phyloP scores from a whole-genome alignment of 2,113 vertebrate species.

The Phalacrocorax aristotelis region DNA sequence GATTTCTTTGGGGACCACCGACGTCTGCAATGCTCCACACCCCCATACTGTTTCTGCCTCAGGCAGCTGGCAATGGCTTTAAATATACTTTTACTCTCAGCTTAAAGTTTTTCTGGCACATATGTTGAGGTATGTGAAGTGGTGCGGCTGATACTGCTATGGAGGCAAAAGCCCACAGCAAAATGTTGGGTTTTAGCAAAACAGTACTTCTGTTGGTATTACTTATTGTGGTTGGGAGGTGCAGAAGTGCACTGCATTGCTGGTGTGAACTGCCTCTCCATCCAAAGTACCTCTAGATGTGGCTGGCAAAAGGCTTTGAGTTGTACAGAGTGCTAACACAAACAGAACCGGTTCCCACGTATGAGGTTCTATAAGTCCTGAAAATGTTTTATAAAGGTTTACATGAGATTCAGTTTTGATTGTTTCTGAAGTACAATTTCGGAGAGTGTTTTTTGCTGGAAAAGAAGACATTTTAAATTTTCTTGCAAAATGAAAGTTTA shows the following conservation, averaged over 20 bases:
- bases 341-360: neutral
- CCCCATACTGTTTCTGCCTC: neutral
- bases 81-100: neutral
- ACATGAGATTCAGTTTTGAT: neutral
- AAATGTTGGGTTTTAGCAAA: neutral
- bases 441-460: neutral
- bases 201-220: rapidly evolving
- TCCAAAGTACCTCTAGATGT: neutral
- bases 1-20: neutral
- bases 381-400: neutral
- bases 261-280: neutral
- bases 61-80: neutral
- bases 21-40: neutral
- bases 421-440: neutral
- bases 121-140: neutral
- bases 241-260: neutral
- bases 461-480: neutral
- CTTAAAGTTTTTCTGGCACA: neutral
- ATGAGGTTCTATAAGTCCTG: neutral
- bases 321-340: neutral
- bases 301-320: neutral
- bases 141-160: neutral
- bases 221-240: neutral
- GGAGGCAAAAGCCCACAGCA: neutral
- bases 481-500: neutral